These are phyloP conservation scores for Ophthalmotilapia sp. DNA, from an alignment of 2,113 vertebrate species.

Conservation along the genomic window DNA sequence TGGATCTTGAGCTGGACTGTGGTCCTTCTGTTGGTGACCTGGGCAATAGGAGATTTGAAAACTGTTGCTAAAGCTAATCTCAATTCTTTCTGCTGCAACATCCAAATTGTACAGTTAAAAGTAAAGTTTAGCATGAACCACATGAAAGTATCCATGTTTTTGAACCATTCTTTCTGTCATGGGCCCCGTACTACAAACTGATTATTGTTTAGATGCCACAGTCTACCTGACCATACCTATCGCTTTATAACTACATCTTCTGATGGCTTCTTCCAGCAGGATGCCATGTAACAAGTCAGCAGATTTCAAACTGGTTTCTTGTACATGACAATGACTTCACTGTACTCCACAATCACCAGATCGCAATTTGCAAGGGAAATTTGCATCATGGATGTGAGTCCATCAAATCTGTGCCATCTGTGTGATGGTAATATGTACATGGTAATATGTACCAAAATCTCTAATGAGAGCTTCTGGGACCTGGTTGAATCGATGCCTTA, in stretches of 20 bases:
- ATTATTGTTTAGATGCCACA: background rate
- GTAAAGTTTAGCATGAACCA: background rate
- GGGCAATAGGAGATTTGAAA: background rate
- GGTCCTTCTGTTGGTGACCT: background rate
- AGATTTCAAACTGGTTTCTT: background rate
- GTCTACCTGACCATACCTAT: background rate
- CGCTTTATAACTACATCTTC: background rate
- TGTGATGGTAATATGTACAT: background rate
- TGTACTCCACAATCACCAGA: background rate
- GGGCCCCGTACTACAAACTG: background rate
- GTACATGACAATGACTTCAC: background rate
- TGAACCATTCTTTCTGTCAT: background rate
- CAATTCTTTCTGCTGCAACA: background rate
- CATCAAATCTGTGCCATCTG: background rate
- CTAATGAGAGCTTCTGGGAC: background rate
- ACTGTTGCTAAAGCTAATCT: background rate
- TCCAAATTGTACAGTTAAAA: background rate
- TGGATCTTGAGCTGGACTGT: background rate
- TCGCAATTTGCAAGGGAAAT: background rate
- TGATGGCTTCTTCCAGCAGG: background rate
- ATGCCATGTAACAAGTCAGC: background rate
- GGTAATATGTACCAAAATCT: background rate
- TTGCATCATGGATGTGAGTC: background rate
- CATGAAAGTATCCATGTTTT: background rate
- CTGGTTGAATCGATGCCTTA: background rate